phyloP scores from a whole-genome alignment of 1,140 invertebrate species.

The Conus ventricosus region DNA sequence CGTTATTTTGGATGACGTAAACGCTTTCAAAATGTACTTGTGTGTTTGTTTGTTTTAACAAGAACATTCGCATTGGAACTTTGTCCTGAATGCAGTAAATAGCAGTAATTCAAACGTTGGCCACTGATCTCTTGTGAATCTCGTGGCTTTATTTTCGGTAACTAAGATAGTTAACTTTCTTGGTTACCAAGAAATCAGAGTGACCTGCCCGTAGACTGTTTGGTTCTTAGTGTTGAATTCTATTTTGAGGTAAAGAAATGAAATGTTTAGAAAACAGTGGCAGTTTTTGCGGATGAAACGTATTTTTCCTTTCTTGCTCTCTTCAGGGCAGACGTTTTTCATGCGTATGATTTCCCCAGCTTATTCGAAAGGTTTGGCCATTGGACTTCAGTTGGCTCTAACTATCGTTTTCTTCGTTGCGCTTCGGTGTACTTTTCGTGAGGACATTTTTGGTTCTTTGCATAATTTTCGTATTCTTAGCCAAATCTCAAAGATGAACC shows the following conservation, averaged over 20 bases:
- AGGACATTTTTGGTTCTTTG: neutral
- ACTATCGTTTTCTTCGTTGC: neutral
- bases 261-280: neutral
- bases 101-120: no score
- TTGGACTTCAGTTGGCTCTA: neutral
- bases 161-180: neutral
- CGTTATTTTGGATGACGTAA: no score
- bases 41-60: no score
- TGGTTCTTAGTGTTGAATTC: neutral
- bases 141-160: neutral
- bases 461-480: neutral
- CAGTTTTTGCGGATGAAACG: neutral
- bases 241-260: neutral
- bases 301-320: neutral
- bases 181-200: slow-evolving; percentile 6
- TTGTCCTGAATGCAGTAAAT: no score
- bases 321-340: neutral
- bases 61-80: no score
- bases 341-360: neutral
- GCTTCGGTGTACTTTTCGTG: neutral
- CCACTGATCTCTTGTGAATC: no score
- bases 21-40: no score
- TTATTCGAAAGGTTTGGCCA: neutral
- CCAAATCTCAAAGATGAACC: no score
- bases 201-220: slow-evolving; percentile 15